Evolutionary conservation across 2,797 vertebrate species (phyloP), one percentile per base, ranked within the genome.

Genomic region (Melanogrammus aeglefinus): DNA sequence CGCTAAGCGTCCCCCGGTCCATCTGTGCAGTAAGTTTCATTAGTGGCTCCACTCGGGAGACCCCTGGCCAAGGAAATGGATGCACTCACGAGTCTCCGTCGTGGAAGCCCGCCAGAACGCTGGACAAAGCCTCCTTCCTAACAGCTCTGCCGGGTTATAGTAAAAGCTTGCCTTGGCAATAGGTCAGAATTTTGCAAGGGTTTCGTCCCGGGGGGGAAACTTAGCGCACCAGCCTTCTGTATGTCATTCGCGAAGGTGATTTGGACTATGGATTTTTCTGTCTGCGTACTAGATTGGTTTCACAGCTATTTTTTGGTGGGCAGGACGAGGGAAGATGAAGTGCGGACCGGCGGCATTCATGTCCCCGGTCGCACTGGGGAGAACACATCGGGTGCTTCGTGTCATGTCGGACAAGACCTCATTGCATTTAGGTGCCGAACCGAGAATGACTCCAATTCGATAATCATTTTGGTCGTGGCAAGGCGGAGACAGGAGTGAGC

Each of bases 231-330:
- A 75, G 73, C 79, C 85, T 75, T n/a, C n/a, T n/a, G n/a, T 47
- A 71, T 66, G 80, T 81, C 81, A 82, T 81, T 74, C n/a, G 80
- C 80, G n/a, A 38, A 39, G 72, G 83, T 91, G 91, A 93, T 91
- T 91, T n/a, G n/a, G 90, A 85, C 77, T 91, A 93, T 93, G 85
- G 91, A 93, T 92, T 91, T 84, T 63, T 77, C 79, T 74, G 82
- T 90, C 87, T 66, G 78, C 12, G 83, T 82, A 51, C 80, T 79
- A 76, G 79, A 91, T 84, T 79, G 85, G 82, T 81, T n/a, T 33
- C 18, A 9, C 18, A 10, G 36, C 76, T 16, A 16, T 71, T 71
- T 33, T 27, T 21, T 81, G 51, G 78, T 78, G 78, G 81, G 70
- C 82, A 79, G 79, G 82, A n/a, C n/a, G 76, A 79, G 66, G 80